phyloP scores from a whole-genome alignment of 2,113 vertebrate genomes.

The Heterotilapia buettikoferi region DNA sequence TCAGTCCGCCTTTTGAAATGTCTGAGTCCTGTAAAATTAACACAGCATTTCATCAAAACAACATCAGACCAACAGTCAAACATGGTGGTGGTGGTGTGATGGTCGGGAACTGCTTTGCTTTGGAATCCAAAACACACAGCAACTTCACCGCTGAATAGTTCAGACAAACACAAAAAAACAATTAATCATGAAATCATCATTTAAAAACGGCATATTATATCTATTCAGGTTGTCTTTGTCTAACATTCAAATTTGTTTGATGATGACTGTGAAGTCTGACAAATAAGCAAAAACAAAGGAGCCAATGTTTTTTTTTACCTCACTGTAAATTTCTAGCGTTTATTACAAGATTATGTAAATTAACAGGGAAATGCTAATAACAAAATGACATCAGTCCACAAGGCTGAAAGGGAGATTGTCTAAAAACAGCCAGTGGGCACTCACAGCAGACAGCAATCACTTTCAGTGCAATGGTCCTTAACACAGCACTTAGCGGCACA shows the following conservation, averaged over 20 bases:
- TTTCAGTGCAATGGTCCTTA: constrained; percentile 42
- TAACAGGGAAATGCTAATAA: neutral
- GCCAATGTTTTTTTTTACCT: neutral
- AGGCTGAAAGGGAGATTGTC: neutral
- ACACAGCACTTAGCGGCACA: constrained; percentile 32
- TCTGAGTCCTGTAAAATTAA: neutral
- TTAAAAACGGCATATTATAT: neutral
- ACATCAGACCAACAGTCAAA: neutral
- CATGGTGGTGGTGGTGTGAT: neutral
- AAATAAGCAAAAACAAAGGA: neutral
- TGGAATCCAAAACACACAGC: neutral
- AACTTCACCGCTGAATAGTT: neutral
- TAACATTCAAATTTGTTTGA: neutral
- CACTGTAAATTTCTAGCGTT: neutral
- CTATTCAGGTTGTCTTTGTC: neutral
- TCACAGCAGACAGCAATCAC: constrained; percentile 17
- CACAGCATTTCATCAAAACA: neutral
- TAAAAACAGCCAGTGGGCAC: neutral
- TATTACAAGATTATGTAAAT: neutral
- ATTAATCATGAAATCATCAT: neutral
- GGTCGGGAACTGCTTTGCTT: neutral
- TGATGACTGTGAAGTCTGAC: neutral
- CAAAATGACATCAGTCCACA: neutral
- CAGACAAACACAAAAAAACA: neutral
- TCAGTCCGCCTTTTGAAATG: neutral